A percentile compares a stretch with the other conserved stretches of the same genome.
Conservation (phyloP, 2,888 invertebrate genomes). For the Nomada ferruginata region DNA sequence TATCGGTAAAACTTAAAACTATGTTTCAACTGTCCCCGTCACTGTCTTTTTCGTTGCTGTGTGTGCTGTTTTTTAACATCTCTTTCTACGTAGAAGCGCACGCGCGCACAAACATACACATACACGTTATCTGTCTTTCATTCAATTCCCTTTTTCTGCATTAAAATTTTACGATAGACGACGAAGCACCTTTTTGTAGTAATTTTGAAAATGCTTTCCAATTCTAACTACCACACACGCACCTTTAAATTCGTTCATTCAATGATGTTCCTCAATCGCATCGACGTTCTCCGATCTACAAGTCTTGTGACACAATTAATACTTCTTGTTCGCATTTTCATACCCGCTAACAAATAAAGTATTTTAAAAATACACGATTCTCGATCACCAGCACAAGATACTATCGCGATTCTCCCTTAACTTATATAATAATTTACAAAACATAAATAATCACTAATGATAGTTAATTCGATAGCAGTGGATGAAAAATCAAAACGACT, state of each 20-base stretch:
- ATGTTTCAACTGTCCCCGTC: slow-evolving; percentile 24
- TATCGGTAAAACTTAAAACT: slow-evolving; percentile 58
- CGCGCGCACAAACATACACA: background rate
- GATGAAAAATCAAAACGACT: slow-evolving; percentile 23
- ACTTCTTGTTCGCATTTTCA: slow-evolving; percentile 32
- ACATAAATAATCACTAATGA: slow-evolving; percentile 39
- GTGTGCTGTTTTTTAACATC: background rate
- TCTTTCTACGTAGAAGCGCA: background rate
- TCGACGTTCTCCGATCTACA: background rate
- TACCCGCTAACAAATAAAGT: slow-evolving; percentile 25
- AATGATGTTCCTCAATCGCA: slow-evolving; percentile 1
- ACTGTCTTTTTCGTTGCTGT: background rate
- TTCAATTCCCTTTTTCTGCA: background rate
- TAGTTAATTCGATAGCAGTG: slow-evolving; percentile 18
- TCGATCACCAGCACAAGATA: slow-evolving; percentile 6
- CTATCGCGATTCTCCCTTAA: background rate
- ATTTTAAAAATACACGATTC: slow-evolving; percentile 35
- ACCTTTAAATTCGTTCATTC: slow-evolving; percentile 15
- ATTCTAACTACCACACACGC: background rate
- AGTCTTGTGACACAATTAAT: slow-evolving; percentile 51
- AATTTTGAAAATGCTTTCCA: background rate
- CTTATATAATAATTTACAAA: slow-evolving; percentile 46
- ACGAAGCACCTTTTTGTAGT: background rate
- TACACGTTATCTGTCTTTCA: background rate
- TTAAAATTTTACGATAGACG: slow-evolving; percentile 1